Evolutionary conservation across 64 coral and sea anemone genomes (phyloP).

Genomic region (Catalaphyllia jardinei): DNA sequence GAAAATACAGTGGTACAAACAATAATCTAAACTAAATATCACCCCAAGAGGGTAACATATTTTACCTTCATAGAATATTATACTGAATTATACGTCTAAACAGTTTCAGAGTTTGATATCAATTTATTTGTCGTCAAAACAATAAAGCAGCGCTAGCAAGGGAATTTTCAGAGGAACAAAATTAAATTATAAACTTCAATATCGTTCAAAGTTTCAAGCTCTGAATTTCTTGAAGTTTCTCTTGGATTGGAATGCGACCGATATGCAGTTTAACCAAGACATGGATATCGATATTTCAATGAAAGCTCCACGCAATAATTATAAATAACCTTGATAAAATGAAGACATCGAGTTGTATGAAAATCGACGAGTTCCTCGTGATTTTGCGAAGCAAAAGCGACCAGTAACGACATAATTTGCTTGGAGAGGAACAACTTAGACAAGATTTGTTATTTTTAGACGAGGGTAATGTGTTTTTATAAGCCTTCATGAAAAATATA

Average conservation of each 20-base stretch:
- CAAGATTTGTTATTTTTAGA: conserved; percentile 40
- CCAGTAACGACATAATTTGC: not conserved
- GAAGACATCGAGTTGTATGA: not conserved
- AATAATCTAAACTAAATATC: not conserved
- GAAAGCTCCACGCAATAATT: not conserved
- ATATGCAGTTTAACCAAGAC: conserved; percentile 4
- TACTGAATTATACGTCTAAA: not conserved
- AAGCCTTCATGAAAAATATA: conserved; percentile 48
- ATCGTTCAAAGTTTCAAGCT: not conserved
- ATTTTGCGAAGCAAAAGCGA: not conserved
- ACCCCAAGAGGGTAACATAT: not conserved
- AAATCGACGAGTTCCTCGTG: not conserved
- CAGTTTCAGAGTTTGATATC: conserved; percentile 8
- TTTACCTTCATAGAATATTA: not conserved
- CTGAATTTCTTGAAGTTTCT: not conserved
- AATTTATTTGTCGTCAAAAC: not conserved
- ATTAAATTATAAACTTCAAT: not conserved
- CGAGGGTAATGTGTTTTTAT: conserved; percentile 34
- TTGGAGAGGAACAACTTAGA: not conserved
- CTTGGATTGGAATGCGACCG: not conserved
- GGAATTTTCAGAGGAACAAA: not conserved
- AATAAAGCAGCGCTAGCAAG: conserved; percentile 4
- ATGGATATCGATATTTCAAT: not conserved
- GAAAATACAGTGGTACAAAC: not conserved
- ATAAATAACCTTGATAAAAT: not conserved